Conservation (phyloP, 1,140 invertebrate species). For the Drosophila watanabei region DNA sequence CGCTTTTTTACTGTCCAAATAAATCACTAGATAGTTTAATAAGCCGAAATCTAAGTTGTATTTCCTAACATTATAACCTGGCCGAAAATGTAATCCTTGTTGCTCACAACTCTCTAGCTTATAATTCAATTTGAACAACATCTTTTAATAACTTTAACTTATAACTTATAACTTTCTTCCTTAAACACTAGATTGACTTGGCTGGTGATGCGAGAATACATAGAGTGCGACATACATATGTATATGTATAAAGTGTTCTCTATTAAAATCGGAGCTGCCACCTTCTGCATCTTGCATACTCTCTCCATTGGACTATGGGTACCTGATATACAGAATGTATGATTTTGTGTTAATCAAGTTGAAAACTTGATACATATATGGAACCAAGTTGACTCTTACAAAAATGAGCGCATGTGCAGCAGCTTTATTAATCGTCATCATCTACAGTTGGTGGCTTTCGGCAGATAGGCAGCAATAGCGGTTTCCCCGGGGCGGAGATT, state of each 20-base stretch:
- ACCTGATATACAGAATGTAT: neutral
- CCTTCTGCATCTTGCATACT: too few species aligned
- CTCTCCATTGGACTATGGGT: too few species aligned
- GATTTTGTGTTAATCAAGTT: neutral
- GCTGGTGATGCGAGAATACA: neutral
- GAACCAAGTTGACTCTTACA: constrained; percentile 34
- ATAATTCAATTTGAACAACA: neutral
- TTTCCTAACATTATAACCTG: too few species aligned
- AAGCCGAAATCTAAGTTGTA: too few species aligned
- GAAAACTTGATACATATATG: neutral
- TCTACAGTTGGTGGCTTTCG: neutral
- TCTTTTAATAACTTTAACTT: neutral
- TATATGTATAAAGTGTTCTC: too few species aligned
- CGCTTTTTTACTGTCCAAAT: neutral
- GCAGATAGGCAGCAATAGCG: constrained; percentile 8
- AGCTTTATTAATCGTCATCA: constrained; percentile 18
- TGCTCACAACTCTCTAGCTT: neutral
- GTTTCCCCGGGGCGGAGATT: constrained; percentile 43
- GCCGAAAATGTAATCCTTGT: too few species aligned
- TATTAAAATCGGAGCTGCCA: too few species aligned
- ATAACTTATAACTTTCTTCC: neutral
- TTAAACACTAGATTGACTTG: neutral
- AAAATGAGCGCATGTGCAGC: constrained; percentile 50
- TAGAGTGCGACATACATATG: too few species aligned
- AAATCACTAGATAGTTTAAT: neutral